Evolutionary conservation across 2,113 vertebrate genomes (phyloP), one percentile per base, ranked within the genome.

Genomic region (Kryptolebias marmoratus): DNA sequence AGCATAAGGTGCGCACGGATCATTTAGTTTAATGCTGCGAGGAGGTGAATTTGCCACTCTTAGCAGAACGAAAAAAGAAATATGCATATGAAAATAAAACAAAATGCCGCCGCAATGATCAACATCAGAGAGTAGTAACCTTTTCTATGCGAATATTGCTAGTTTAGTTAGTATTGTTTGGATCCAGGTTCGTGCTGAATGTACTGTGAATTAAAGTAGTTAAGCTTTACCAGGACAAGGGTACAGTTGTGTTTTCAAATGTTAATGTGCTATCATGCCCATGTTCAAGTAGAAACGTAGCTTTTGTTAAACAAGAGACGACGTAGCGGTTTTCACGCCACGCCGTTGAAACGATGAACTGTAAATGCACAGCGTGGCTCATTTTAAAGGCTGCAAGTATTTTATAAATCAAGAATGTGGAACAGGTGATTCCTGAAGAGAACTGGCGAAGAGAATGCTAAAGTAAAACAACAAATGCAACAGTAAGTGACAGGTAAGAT

Each of bases 1-100:
- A 64, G 69, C 62, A 81, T 85, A 83, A 81, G 71, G 66, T 71
- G 71, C 73, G 83, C 68, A 80, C 63, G 68, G 74, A 71, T 74
- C 81, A 50, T 76, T 71, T 78, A 65, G 80, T 65, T 73, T 74
- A 75, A 68, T 28, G 71, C 64, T 75, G 84, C 22, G 22, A 22
- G 66, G 77, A 77, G 18, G 68, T 42, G 73, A 79, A 83, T 70
- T 81, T 84, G 85, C 85, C 59, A 49, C 59, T 50, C 83, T 85
- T 85, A 87, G 90, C 83, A 88, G 60, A 78, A 78, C 47, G 47
- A 50, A 63, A 82, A 80, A 64, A 84, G 54, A 66, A 74, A 81
- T 81, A 87, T 82, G 64, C 53, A 75, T 60, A 84, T 79, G 75
- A 69, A 86, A 88, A 85, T 84, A 39, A 53, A 67, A 80, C 50